Evolutionary conservation across 1,140 invertebrate genomes (phyloP), one percentile per base, ranked within the genome.

Genomic region (Carcinoscorpius rotundicauda): DNA sequence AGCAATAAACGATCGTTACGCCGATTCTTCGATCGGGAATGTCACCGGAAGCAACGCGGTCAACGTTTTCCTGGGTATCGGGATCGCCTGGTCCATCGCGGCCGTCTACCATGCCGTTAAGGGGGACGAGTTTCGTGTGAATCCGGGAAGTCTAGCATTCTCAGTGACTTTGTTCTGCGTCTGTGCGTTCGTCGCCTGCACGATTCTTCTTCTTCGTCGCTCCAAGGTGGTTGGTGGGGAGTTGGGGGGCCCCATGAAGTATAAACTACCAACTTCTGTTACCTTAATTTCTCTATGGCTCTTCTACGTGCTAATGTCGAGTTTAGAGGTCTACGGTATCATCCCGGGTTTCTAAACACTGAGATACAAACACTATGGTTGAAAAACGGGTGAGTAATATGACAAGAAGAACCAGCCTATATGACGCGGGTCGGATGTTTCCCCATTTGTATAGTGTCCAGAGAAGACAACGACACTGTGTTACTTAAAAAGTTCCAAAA

Each of bases 41-140:
- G 93, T 98, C 68, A 98, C 95, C 4, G 96, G 96, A 67, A 97
- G 93, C 75, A 99, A 99, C 78, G 95, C 94, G 62, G 96, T 99
- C 58, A 98, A 98, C 77, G 95, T 98, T 53, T 85, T 85, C 73
- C 77, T 85, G 8, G 83, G 81, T 49, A 80, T 80, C 65, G 79
- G 79, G 50, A 73, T 80, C 52, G 78, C 79, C 9, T 80, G 79
- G 79, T 74, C 76, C 50, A 76, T 79, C 11, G 78, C 79, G 6
- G 74, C 79, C 9, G 60, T 78, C 55, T 76, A 67, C n/a, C 69
- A 70, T 62, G 67, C 57, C 49, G 49, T 52, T n/a, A 50, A 52
- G 70, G 82, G 82, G 75, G 75, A 61, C 3, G n/a, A 63, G n/a
- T 67, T 70, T 52, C 61, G 69, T 5, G 81, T 82, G 4, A 70